Evolutionary conservation across 2,797 vertebrate genomes (phyloP).

Genomic region (Cottoperca gobio): DNA sequence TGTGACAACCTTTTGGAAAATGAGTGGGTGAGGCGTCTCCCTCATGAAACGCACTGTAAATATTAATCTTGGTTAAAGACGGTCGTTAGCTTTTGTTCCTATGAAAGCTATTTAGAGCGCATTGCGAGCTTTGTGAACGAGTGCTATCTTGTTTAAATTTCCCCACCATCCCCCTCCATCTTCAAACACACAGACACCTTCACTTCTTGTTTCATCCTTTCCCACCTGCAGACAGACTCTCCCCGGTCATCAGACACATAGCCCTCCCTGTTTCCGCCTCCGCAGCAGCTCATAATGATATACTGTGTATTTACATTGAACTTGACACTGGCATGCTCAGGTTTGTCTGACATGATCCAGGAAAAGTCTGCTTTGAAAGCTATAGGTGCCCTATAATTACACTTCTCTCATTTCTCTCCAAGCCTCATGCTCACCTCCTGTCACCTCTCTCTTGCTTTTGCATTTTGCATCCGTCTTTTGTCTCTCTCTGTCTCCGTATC

Average conservation of each 20-base stretch:
- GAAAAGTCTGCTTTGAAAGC: conserved; percentile 46
- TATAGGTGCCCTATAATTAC: conserved; percentile 55
- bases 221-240: conserved; percentile 68
- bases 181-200: conserved; percentile 22
- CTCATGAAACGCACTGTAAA: conserved; percentile 54
- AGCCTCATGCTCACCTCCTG: conserved; percentile 52
- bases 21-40: conserved; percentile 52
- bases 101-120: conserved; percentile 38
- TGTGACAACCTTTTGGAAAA: conserved; percentile 69
- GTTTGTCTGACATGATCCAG: conserved; percentile 55
- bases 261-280: conserved; percentile 39
- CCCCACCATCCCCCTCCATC: conserved; percentile 8
- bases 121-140: conserved; percentile 50
- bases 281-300: conserved; percentile 47
- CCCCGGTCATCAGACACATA: conserved; percentile 21
- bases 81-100: conserved; percentile 51
- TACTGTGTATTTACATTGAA: conserved; percentile 35
- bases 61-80: conserved; percentile 67
- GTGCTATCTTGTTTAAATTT: conserved; percentile 78
- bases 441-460: conserved; percentile 7
- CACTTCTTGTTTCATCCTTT: conserved; percentile 53
- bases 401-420: conserved; percentile 32
- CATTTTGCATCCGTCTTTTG: background rate
- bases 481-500: background rate
- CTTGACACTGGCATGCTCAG: conserved; percentile 30